Evolutionary conservation across 2,113 vertebrate genomes (phyloP).

Genomic region (Tragelaphus scriptus): DNA sequence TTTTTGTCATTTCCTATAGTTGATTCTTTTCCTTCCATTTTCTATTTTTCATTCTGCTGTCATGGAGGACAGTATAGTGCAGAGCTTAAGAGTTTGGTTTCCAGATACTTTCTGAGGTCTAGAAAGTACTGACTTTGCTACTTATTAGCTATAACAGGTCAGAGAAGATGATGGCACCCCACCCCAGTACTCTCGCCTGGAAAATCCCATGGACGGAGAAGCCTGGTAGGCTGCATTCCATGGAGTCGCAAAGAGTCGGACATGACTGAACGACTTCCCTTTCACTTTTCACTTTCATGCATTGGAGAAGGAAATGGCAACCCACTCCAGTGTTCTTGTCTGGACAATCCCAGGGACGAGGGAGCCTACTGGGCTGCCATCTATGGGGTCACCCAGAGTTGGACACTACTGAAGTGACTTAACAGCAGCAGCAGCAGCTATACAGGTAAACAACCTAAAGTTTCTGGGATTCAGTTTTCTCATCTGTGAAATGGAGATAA

Average conservation of each 20-base stretch:
- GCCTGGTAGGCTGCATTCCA: no score
- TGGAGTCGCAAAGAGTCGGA: fast-evolving
- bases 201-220: no score
- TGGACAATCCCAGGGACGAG: no score
- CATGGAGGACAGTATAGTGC: neutral
- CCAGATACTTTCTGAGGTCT: neutral
- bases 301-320: no score
- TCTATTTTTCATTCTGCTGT: neutral
- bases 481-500: neutral
- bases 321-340: no score
- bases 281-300: no score
- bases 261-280: no score
- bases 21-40: neutral
- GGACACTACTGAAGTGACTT: fast-evolving
- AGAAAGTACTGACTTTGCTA: neutral
- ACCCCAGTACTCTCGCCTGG: no score
- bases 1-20: neutral
- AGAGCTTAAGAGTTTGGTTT: neutral
- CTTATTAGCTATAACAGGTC: neutral
- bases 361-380: no score
- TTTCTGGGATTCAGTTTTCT: neutral
- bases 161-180: no score
- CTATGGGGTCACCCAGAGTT: no score
- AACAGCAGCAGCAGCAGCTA: neutral
- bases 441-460: neutral